Evolutionary conservation across 35 echinoderm and acorn worm genomes (phyloP), one percentile per base, ranked within the genome.

Genomic region (Ophioderma brevispina): DNA sequence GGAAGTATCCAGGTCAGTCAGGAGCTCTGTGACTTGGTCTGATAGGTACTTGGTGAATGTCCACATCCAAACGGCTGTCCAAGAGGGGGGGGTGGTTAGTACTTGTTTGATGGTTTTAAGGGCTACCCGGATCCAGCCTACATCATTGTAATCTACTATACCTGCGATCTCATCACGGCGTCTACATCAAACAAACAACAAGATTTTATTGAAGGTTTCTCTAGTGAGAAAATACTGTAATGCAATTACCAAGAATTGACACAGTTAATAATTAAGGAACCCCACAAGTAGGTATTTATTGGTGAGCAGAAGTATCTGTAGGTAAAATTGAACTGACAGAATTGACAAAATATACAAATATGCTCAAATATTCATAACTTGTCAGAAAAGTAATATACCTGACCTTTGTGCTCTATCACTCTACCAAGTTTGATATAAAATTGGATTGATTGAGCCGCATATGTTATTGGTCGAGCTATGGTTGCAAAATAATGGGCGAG

Each of bases 11-110:
- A 98, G 81, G 56, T 98, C 96, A 14, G 37, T 78, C 18, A 98
- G 82, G n/a, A 98, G 84, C 35, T 88, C 96, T 21, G 96, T 92
- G 33, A 95, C 46, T 90, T 98, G 96, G 70, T 98, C 96, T 5
- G 96, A 95, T 15, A 98, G 96, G 76, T 98, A 98, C 84, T 98
- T 98, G 52, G 93, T 98, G 64, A 98, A 98, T 3, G 96, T 98
- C 96, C 96, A 98, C 96, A 98, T 98, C 96, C 96, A 98, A 37
- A 93, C 39, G 31, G 90, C 95, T 2, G 93, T 90, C 43, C 95
- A 98, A n/a, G n/a, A n/a, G n/a, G n/a, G n/a, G n/a, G n/a, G n/a
- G 40, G 96, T 98, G 13, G 93, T 95, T 79, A 98, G 81, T 32
- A 98, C 96, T 39, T 98, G 96, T 84, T 98, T 98, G 90, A 98